Base-by-base conservation (phyloP, 2,113 vertebrate species). In the Odontesthes bonariensis region DNA sequence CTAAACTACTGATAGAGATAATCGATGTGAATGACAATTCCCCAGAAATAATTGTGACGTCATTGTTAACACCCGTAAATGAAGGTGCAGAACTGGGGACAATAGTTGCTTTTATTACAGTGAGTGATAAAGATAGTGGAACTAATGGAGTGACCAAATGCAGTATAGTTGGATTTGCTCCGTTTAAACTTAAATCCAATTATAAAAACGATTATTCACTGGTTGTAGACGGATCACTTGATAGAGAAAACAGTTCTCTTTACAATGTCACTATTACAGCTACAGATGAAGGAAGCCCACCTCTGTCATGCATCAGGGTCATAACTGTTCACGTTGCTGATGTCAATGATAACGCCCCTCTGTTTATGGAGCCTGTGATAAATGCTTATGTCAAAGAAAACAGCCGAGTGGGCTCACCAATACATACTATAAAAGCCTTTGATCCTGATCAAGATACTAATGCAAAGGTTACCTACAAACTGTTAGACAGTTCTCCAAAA, bases 21-120 rank as follows among this genome's bases (percentile, higher is more conserved):
- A 91, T 91, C 0, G 96, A 98, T 46, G 92, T 95, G 44, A 98
- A 97, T 64, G 95, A 97, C 55, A 96, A 97, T 12, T 80, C 90
- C 4, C 96, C 96, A 0, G 93, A 96, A 68, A 94, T 97, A 87
- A 91, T 88, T 0, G 61, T 97, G 71, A 92, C 95, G 5, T 95
- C 95, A 49, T 86, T 97, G 2, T 93, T 91, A 71, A 95, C 92
- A 11, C 91, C 94, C 0, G 69, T 97, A 17, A 93, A 91, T 1
- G 96, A 97, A 86, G 93, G 96, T 9, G 90, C 94, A 0, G 77
- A 78, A 40, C 66, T 88, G 20, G 96, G 95, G 10, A 96, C 96
- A 1, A 93, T 94, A 12, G 92, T 96, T 68, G 96, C 95, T 49
- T 92, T 97, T 14, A 66, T 97, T 22, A 95, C 92, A 57, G 87